These are phyloP conservation scores for Seira sanloemensis DNA, from an alignment of 2,888 invertebrate species.

Conservation along the genomic window DNA sequence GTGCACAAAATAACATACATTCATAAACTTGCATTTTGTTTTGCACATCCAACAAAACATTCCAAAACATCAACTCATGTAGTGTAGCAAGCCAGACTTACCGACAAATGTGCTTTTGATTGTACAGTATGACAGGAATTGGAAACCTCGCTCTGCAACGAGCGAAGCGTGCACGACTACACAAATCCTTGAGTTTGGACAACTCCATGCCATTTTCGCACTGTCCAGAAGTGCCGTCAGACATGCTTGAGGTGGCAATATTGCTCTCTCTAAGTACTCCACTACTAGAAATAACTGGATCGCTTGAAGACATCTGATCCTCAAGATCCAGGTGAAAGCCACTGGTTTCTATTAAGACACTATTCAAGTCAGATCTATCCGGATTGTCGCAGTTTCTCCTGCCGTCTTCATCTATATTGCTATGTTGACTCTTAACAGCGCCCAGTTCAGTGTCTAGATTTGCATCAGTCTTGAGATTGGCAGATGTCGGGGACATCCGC, in stretches of 20 bases:
- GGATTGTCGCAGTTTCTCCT: not conserved
- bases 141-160: conserved; percentile 86
- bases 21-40: not conserved
- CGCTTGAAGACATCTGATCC: not conserved
- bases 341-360: conserved; percentile 46
- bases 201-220: conserved; percentile 76
- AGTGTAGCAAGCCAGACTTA: conserved; percentile 73
- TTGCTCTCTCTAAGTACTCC: not conserved
- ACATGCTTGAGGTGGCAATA: conserved; percentile 42
- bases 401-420: not conserved
- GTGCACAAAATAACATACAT: conserved; percentile 19
- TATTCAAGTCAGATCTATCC: conserved; percentile 20
- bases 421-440: too few relatives aligned
- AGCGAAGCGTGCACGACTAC: conserved; percentile 83
- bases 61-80: not conserved
- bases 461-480: conserved; percentile 25
- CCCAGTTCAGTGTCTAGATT: too few relatives aligned
- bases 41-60: not conserved
- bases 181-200: conserved; percentile 80
- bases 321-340: conserved; percentile 30
- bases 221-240: conserved; percentile 34
- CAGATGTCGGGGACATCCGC: not conserved
- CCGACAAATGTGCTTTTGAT: conserved; percentile 83
- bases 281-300: not conserved
- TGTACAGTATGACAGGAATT: conserved; percentile 85